Conservation (phyloP, 1,140 invertebrate species). For the Drosophila virilis region DNA sequence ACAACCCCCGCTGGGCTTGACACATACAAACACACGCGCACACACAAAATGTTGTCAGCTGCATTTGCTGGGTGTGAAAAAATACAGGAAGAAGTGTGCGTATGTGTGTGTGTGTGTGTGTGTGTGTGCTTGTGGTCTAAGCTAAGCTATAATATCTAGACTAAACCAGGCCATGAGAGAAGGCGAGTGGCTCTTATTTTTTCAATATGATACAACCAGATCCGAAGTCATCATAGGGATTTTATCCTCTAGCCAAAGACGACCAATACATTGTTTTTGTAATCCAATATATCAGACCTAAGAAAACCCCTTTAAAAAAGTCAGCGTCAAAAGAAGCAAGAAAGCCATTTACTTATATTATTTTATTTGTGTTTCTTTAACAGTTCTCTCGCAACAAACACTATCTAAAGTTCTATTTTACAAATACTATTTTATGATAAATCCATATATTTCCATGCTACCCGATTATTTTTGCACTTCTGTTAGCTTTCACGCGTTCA, state of each 20-base stretch:
- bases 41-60: constrained; percentile 71
- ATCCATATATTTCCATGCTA: too few relatives aligned
- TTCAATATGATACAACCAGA: background rate
- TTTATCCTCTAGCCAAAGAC: too few relatives aligned
- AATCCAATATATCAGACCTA: too few relatives aligned
- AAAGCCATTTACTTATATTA: too few relatives aligned
- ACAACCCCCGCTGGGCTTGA: constrained; percentile 30
- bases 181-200: constrained; percentile 6
- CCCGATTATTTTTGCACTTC: background rate
- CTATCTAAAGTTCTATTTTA: too few relatives aligned
- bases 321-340: too few relatives aligned
- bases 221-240: background rate
- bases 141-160: constrained; percentile 12
- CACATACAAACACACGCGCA: constrained; percentile 26
- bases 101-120: background rate
- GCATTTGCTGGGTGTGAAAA: constrained; percentile 57
- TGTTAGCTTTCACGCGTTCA: constrained; percentile 12
- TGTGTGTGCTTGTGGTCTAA: constrained; percentile 17
- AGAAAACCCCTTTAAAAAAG: too few relatives aligned
- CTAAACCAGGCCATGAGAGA: constrained; percentile 7
- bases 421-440: too few relatives aligned
- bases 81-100: constrained; percentile 2
- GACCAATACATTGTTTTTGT: too few relatives aligned
- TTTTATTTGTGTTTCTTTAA: too few relatives aligned
- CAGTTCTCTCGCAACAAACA: too few relatives aligned